A percentile compares a stretch with the other conserved stretches of the same genome.
phyloP scores from a whole-genome alignment of 2,797 vertebrate genomes.

The Crenuchus spilurus region DNA sequence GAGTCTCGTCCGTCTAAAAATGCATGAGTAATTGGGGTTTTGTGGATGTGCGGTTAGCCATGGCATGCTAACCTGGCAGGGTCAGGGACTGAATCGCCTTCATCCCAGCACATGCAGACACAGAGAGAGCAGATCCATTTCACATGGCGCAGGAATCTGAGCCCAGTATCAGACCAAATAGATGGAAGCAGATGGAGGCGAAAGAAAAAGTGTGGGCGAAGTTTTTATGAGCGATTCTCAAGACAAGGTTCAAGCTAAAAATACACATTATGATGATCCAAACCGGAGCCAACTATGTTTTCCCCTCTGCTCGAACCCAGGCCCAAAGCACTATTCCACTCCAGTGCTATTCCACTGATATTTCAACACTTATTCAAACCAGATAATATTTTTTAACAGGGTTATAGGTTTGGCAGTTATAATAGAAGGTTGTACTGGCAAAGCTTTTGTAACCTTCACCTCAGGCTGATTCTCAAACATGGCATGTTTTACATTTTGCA shows the following conservation, averaged over 20 bases:
- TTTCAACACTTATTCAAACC: slow-evolving; percentile 78
- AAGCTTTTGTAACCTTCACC: slow-evolving; percentile 46
- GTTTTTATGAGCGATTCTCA: slow-evolving; percentile 65
- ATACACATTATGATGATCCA: slow-evolving; percentile 72
- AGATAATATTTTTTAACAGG: slow-evolving; percentile 68
- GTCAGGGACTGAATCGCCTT: slow-evolving; percentile 47
- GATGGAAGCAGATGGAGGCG: slow-evolving; percentile 8
- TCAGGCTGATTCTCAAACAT: slow-evolving; percentile 61
- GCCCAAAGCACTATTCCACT: slow-evolving; percentile 69
- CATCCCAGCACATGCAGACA: slow-evolving; percentile 49
- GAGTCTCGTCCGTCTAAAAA: slow-evolving; percentile 82
- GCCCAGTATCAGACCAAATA: slow-evolving; percentile 55
- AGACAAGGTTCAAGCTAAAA: slow-evolving; percentile 74
- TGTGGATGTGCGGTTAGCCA: slow-evolving; percentile 77
- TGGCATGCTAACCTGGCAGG: slow-evolving; percentile 72
- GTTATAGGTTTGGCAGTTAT: slow-evolving; percentile 65
- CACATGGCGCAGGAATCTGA: slow-evolving; percentile 63
- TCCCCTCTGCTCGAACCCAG: slow-evolving; percentile 66
- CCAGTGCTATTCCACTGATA: slow-evolving; percentile 71
- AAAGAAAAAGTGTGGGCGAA: slow-evolving; percentile 45
- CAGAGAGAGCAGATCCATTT: slow-evolving; percentile 53
- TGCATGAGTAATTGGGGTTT: slow-evolving; percentile 81
- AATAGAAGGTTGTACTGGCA: slow-evolving; percentile 67
- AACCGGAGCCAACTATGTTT: slow-evolving; percentile 67
- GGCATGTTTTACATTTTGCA: slow-evolving; percentile 65